Percentiles rank a stretch among this genome's conserved stretches.
Conservation (phyloP, 2,797 vertebrate genomes). For the Sebastes itinus region DNA sequence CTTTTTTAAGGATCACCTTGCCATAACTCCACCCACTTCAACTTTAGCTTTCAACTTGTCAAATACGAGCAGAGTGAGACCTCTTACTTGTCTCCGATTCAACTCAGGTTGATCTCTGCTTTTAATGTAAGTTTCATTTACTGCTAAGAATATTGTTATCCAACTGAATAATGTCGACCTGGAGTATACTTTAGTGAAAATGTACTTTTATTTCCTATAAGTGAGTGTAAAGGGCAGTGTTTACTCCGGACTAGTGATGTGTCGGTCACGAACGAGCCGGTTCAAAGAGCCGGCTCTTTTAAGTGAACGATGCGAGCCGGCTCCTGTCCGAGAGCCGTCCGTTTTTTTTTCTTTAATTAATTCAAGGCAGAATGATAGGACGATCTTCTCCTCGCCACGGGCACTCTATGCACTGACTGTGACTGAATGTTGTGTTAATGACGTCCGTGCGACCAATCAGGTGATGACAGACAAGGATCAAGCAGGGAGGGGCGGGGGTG, state of each 20-base stretch:
- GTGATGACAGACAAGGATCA: too few relatives aligned
- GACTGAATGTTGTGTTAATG: too few relatives aligned
- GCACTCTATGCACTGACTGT: too few relatives aligned
- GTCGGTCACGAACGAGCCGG: fast-evolving
- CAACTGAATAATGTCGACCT: fast-evolving
- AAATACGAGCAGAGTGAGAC: constrained; percentile 31
- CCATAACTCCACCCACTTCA: neutral
- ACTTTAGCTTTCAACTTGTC: neutral
- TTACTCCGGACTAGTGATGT: neutral
- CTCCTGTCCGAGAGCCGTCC: too few relatives aligned
- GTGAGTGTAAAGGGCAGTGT: neutral
- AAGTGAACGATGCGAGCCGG: too few relatives aligned
- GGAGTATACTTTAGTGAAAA: fast-evolving
- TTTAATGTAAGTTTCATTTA: neutral
- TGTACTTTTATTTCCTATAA: neutral
- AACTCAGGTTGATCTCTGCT: neutral
- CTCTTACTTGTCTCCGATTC: neutral
- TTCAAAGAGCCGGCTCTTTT: too few relatives aligned
- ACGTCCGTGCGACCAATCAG: too few relatives aligned
- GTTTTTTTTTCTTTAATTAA: too few relatives aligned
- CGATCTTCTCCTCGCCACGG: too few relatives aligned
- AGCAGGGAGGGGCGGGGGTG: too few relatives aligned
- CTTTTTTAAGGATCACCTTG: neutral
- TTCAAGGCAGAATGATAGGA: too few relatives aligned
- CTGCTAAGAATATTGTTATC: neutral